Evolutionary conservation across 1,140 invertebrate species (phyloP), one percentile per base, ranked within the genome.

Genomic region (Calephelis virginiensis): DNA sequence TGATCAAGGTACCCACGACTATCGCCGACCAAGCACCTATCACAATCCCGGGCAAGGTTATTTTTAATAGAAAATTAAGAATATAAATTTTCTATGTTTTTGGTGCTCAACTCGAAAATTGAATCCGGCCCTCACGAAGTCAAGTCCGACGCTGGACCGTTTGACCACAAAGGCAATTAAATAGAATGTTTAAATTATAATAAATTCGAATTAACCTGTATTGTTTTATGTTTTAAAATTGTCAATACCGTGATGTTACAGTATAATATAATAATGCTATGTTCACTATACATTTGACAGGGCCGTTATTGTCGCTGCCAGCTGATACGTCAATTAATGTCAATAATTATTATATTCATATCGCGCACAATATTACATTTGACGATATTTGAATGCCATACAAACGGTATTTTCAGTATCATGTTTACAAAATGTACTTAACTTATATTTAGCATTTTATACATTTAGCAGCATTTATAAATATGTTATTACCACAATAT

Each of bases 291-390:
- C 40, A 43, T 43, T 8, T 43, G 7, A 53, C 50, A 53, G 17
- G 17, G 10, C 50, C 17, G 50, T 10, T 17, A 53, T 53, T 53
- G 50, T 53, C 13, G 14, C 1, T 28, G 50, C 50, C 50, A 53
- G 50, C 50, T 53, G 50, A 53, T 53, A 53, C 50, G 50, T 53
- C 50, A 53, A 53, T 53, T 53, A 53, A 53, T 53, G 50, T 53
- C 50, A 10, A 53, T 53, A 17, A 53, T 10, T 17, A 53, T 28
- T 53, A 10, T 53, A 28, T 11, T 53, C 50, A 53, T 14, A 53
- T 53, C 17, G 14, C 9, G 8, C 10, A 17, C 50, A 53, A 28
- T 53, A 17, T 53, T 53, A 53, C 17, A 53, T 53, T 53, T 28
- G 10, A 8, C 14, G 50, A 11, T 53, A 53, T 53, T 28, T 53